Conservation (phyloP, 2,888 invertebrate genomes). For the Papilio demoleus region DNA sequence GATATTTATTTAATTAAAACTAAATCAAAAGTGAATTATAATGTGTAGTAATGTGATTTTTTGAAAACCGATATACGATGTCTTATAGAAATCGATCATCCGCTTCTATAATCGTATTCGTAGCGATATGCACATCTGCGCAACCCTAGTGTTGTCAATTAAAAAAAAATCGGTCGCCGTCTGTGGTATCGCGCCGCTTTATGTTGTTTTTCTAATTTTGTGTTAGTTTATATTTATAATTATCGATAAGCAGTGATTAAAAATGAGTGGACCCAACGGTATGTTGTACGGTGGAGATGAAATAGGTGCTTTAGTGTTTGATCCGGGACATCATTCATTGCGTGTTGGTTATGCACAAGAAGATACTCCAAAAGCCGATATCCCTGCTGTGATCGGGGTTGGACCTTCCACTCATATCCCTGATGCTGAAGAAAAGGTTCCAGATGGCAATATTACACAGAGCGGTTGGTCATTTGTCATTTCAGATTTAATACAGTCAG, state of each 20-base stretch:
- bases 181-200: conserved; percentile 1
- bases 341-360: conserved; percentile 98
- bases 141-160: conserved; percentile 14
- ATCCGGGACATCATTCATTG: conserved; percentile 90
- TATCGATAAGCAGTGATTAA: conserved; percentile 31
- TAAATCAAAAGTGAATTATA: neutral
- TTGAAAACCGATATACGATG: neutral
- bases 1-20: too few species aligned
- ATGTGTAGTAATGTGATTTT: neutral
- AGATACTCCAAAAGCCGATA: conserved; percentile 99
- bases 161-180: neutral
- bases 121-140: neutral
- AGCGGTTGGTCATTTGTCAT: conserved; percentile 64
- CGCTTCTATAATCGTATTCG: neutral
- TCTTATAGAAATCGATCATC: neutral
- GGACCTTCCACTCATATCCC: conserved; percentile 87
- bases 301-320: conserved; percentile 98
- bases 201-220: neutral
- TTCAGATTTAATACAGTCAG: too few species aligned
- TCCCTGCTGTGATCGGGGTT: conserved; percentile 95
- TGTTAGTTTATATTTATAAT: neutral
- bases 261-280: conserved; percentile 82
- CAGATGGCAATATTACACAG: conserved; percentile 88
- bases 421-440: conserved; percentile 90
- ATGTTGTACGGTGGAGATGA: conserved; percentile 98